These are phyloP conservation scores for Lerema accius DNA, from an alignment of 1,140 invertebrate species.

Conservation along the genomic window DNA sequence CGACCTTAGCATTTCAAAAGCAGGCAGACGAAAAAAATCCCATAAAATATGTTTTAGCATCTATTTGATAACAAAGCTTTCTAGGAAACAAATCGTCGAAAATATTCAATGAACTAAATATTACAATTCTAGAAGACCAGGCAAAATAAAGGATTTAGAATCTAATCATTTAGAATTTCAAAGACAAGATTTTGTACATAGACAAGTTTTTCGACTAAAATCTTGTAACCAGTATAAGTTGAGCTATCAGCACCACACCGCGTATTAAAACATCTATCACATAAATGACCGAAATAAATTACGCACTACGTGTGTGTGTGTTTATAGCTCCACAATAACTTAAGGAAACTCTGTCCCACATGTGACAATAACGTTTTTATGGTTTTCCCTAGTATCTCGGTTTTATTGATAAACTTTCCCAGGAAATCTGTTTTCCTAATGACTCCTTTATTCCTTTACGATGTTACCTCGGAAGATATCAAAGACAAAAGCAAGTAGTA, in stretches of 20 bases:
- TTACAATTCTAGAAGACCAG: too few species aligned
- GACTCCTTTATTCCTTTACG: constrained; percentile 28
- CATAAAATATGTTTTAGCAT: too few species aligned
- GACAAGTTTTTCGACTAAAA: too few species aligned
- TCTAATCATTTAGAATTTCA: too few species aligned
- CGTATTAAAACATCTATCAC: neutral
- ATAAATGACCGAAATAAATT: constrained; percentile 12
- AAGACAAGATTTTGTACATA: too few species aligned
- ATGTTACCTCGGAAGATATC: neutral
- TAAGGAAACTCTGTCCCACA: constrained; percentile 23
- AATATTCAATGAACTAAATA: too few species aligned
- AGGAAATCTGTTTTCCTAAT: constrained; percentile 28
- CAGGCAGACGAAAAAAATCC: too few species aligned
- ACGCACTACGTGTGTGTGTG: neutral
- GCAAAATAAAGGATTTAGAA: too few species aligned
- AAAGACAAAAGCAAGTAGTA: neutral
- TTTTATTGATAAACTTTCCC: constrained; percentile 30
- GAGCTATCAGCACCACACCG: neutral
- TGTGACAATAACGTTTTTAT: constrained; percentile 32
- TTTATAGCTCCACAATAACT: constrained; percentile 7
- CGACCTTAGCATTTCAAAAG: too few species aligned
- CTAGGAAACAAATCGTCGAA: too few species aligned
- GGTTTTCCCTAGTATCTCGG: constrained; percentile 11
- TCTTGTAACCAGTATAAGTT: neutral
- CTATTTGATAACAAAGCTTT: too few species aligned